Evolutionary conservation across 2,888 invertebrate species (phyloP), one percentile per base, ranked within the genome.

Genomic region (Junonia oenone): DNA sequence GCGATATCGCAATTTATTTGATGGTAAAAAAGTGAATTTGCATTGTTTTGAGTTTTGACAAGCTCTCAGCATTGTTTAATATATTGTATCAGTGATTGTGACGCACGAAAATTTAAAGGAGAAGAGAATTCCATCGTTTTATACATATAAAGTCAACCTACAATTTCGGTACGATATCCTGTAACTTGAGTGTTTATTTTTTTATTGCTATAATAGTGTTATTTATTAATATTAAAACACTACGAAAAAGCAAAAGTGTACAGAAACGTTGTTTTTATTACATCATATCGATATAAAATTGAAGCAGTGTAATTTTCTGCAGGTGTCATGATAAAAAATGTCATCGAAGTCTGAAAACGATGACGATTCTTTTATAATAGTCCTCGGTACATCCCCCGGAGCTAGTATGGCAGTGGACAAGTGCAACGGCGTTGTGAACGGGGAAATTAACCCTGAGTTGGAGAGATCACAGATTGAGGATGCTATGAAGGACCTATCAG

Each of bases 341-440:
- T 66, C 78, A 54, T 60, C 73, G 33, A 73, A 68, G 48, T 52
- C 65, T 14, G 79, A 82, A 51, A 73, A 68, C 63, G 89, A 88
- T 45, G 90, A 90, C 35, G 90, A 90, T 31, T 90, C 90, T 0
- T 90, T 90, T 64, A 89, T 90, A 33, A 84, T 90, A 57, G 55
- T 68, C 33, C 77, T 90, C 13, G 86, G 87, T 2, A 73, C 83
- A 0, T 90, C 90, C 3, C 90, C 90, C 0, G 81, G 83, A 0
- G 68, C 78, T 0, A 89, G 88, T 56, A 59, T 90, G 63, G 85
- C 84, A 50, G 66, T 81, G 8, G 64, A 61, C n/a, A 81, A 81
- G 49, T 78, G 72, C 55, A 78, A 79, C 47, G 78, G 78, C 0
- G 55, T 71, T 0, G 68, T 69, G 29, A 73, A 69, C 26, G 73